Percentiles rank a stretch among this genome's conserved stretches.
phyloP scores from a whole-genome alignment of 2,797 vertebrate species.

The Trematomus bernacchii region DNA sequence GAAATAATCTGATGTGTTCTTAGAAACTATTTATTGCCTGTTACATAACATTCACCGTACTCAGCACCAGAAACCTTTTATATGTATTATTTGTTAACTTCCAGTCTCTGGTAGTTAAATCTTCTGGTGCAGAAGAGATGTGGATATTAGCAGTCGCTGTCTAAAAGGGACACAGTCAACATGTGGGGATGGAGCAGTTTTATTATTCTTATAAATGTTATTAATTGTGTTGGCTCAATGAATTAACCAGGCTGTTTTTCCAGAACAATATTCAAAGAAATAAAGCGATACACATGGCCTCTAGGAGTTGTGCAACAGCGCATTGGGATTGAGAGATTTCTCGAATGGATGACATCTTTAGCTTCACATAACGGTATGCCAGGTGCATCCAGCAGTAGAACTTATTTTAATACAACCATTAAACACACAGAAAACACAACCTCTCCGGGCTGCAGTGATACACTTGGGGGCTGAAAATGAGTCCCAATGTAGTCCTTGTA shows the following conservation, averaged over 20 bases:
- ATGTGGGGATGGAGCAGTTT: not conserved
- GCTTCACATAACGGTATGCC: not conserved
- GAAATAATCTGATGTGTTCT: conserved; percentile 28
- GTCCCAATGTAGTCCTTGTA: not conserved
- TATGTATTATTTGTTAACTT: conserved; percentile 31
- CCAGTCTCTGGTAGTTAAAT: conserved; percentile 18
- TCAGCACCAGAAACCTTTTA: not conserved
- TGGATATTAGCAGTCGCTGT: not conserved
- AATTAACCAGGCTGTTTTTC: not conserved
- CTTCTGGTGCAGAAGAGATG: not conserved
- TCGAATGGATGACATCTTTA: not conserved
- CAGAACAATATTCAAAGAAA: not conserved
- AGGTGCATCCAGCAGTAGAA: not conserved
- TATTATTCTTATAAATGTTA: conserved; percentile 11
- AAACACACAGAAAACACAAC: not conserved
- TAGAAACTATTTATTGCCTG: conserved; percentile 15
- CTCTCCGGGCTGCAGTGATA: not conserved
- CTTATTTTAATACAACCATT: not conserved
- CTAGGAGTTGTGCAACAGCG: not conserved
- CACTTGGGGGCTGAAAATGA: not conserved
- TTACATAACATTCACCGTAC: conserved; percentile 25
- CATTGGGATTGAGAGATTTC: not conserved
- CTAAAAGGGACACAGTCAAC: conserved; percentile 4
- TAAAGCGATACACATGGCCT: not conserved
- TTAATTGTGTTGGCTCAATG: not conserved